Base-by-base conservation (phyloP, 1,140 invertebrate species). In the Apis mellifera region DNA sequence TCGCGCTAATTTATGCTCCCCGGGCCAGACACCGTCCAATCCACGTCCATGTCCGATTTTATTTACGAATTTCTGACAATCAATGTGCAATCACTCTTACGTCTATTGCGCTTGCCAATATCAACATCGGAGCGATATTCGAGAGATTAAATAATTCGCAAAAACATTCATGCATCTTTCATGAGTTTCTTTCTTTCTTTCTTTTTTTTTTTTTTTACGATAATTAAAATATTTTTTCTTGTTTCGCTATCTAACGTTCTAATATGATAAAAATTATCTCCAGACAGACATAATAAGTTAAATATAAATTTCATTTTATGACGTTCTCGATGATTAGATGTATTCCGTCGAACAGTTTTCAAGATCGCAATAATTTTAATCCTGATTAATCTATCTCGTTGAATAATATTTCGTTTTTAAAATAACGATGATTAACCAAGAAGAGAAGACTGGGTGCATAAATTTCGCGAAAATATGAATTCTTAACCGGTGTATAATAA, bases 21-120 rank as follows among this genome's bases (percentile, higher is more conserved):
- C 57, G 48, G 57, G 13, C 11, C 52, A 60, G n/a, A 23, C 52
- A 66, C 17, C 55, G n/a, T 52, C 54, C 42, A 23, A 65, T 26
- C 52, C 26, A 48, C 42, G 19, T 17, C 32, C 11, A 57, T n/a
- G n/a, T 19, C n/a, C 23, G 17, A 26, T 71, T 55, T 75, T 83
- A 71, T 78, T 78, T 83, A 83, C 59, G 76, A 77, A 42, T 1
- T 13, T 15, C 7, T 19, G 57, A 72, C 57, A 78, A n/a, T n/a
- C n/a, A n/a, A n/a, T 57, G 57, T 72, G 52, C 60, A n/a, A 73
- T 80, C 60, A 21, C 8, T 15, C 15, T 65, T 50, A 50, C 50
- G 17, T 13, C n/a, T 64, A 64, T 32, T 17, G 32, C 42, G 48
- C 21, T 13, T 23, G 59, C 69, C 26, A 19, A 50, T 19, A 79